Base-by-base conservation (phyloP, 35 echinoderm and acorn worm species). In the Apostichopus californicus region DNA sequence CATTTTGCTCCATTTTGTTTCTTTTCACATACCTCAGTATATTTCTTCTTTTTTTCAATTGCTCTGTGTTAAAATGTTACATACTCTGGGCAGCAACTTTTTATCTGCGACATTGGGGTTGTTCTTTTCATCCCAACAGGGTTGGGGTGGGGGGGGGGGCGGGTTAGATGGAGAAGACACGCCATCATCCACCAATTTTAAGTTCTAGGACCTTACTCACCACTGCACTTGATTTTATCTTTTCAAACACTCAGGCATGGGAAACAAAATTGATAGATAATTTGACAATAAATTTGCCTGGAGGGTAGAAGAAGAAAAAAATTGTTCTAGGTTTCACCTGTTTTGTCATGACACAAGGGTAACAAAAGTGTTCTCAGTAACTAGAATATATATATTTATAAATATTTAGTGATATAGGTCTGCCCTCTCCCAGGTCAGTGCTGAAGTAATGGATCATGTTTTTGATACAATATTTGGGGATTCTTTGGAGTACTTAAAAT, bases 241-340 rank as follows among this genome's bases (percentile, higher is more conserved):
- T 2, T 0, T 34, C 28, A 34, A 34, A 34, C 28, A 34, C 63
- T 58, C 81, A 57, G 81, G 17, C 55, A 85, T 85, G 81, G 81
- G 81, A 85, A 83, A 85, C 71, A 73, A 73, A n/a, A 17, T 73
- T 73, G 5, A 73, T 18, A 73, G 15, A 73, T 73, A 73, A 73
- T 73, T 73, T 73, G 71, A 73, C 17, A n/a, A 73, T n/a, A 73
- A 73, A 14, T 73, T 85, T 85, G 52, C 81, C 81, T 55, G 20
- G 81, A 85, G 81, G 81, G 81, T 73, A 60, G 5, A 60, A 60
- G 5, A 60, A 60, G 1, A 59, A 59, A 59, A 60, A 60, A 60
- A 60, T 60, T 60, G 58, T 60, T 17, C 70, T 73, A 18, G n/a
- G 14, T 73, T 73, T 73, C 70, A 73, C 10, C 81, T 57, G 54